Base-by-base conservation (phyloP, 2,113 vertebrate species). In the Entelurus aequoreus region DNA sequence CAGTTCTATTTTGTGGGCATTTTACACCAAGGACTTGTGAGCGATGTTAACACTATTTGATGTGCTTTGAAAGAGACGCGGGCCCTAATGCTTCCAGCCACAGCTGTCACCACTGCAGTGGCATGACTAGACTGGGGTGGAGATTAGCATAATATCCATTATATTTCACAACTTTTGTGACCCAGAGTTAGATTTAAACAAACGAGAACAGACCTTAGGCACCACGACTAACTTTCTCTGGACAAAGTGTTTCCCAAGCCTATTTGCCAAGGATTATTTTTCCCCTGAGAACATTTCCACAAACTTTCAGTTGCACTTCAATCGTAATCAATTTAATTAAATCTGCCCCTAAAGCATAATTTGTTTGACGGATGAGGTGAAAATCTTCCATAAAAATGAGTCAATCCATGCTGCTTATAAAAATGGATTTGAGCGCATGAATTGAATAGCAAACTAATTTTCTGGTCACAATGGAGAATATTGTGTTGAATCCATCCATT, bases 271-370 rank as follows among this genome's bases (percentile, higher is more conserved):
- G 37, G 8, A 65, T 65, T 47, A 74, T 71, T 60, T 46, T 11
- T n/a, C n/a, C 54, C 60, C 63, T 49, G 4, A 50, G 51, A 82
- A 77, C 68, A 76, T 72, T 79, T 65, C 64, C 63, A 55, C 63
- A 11, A 58, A 68, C 56, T 68, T 78, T 63, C 46, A 63, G 66
- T 58, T 60, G 48, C 40, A 66, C 66, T 70, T 82, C 58, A 71
- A 52, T 70, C 56, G 62, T 84, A 88, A 86, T 84, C 81, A 80
- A 68, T 56, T 83, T 79, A 72, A 64, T 72, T 83, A 79, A 87
- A 48, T 72, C 66, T 84, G 68, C 72, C 81, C 75, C 38, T 37
- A 47, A 68, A 80, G 76, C 36, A 62, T 55, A 42, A 46, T 13
- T 50, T 69, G 40, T 60, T 12, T 13, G 66, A 72, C 50, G 69